Evolutionary conservation across 1,140 invertebrate species (phyloP).

Genomic region (Pogonus chalceus): DNA sequence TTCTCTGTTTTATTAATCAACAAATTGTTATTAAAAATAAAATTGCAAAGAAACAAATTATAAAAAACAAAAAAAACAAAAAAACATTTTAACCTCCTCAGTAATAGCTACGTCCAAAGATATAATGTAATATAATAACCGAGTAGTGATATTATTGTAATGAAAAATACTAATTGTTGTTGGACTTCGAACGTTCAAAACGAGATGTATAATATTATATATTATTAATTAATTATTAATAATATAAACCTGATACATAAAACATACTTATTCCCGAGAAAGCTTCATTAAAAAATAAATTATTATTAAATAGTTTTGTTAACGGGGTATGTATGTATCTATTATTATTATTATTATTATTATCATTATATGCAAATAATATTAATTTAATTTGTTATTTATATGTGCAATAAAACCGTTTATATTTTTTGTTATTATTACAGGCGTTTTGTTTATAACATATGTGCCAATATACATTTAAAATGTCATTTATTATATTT

Average conservation of each 20-base stretch:
- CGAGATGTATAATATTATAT: background rate
- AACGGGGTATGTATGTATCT: background rate
- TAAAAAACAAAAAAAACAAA: background rate
- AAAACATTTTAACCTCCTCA: background rate
- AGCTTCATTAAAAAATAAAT: background rate
- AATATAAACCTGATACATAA: background rate
- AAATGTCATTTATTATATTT: background rate
- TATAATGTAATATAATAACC: background rate
- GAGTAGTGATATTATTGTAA: background rate
- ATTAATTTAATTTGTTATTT: too few species aligned
- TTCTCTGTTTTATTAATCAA: background rate
- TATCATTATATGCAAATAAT: too few species aligned
- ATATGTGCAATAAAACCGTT: too few species aligned
- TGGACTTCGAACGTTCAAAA: background rate
- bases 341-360: too few species aligned
- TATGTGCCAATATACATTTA: background rate
- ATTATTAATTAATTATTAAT: background rate
- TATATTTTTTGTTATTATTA: background rate
- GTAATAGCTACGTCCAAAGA: background rate
- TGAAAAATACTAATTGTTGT: background rate
- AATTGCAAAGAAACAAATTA: background rate
- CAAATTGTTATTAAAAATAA: background rate
- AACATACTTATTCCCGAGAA: background rate
- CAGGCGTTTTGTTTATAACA: background rate
- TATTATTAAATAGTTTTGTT: background rate